Evolutionary conservation across 2,113 vertebrate genomes (phyloP).

Genomic region (Cyprinodon variegatus): DNA sequence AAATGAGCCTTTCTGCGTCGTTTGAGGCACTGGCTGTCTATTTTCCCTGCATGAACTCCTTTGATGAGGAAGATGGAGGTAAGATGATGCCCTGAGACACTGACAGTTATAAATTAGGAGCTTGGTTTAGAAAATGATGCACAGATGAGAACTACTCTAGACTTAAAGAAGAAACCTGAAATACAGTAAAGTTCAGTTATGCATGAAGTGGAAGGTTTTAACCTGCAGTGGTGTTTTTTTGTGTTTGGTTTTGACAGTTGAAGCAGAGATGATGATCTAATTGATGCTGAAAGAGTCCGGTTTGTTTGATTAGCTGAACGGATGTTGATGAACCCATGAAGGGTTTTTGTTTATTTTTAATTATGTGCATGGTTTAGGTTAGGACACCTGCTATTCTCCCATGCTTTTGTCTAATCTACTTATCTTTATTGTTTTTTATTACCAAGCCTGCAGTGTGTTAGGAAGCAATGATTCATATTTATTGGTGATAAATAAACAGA

Average conservation of each 20-base stretch:
- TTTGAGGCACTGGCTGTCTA: constrained; percentile 94
- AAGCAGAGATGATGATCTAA: not conserved
- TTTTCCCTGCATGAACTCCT: constrained; percentile 96
- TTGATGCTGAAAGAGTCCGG: not conserved
- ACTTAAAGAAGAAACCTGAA: constrained; percentile 9
- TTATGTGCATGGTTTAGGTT: not conserved
- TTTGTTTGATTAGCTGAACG: not conserved
- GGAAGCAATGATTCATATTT: not conserved
- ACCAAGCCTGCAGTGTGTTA: not conserved
- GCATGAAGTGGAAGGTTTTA: not conserved
- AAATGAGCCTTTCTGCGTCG: constrained; percentile 94
- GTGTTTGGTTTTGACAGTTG: constrained; percentile 1
- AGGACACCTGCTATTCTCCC: not conserved
- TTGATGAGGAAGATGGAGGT: constrained; percentile 90
- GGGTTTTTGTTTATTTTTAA: not conserved
- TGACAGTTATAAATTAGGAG: constrained; percentile 2
- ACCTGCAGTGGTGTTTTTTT: not conserved
- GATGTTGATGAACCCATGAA: too few relatives aligned
- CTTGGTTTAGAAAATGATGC: constrained; percentile 10
- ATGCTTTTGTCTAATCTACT: too few relatives aligned
- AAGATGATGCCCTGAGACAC: constrained; percentile 55
- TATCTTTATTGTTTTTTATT: not conserved
- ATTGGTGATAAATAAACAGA: not conserved
- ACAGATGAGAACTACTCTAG: constrained; percentile 1
- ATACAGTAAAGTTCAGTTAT: not conserved